These are phyloP conservation scores for Odontocolon sp. DNA, from an alignment of 2,888 invertebrate species.

Conservation along the genomic window DNA sequence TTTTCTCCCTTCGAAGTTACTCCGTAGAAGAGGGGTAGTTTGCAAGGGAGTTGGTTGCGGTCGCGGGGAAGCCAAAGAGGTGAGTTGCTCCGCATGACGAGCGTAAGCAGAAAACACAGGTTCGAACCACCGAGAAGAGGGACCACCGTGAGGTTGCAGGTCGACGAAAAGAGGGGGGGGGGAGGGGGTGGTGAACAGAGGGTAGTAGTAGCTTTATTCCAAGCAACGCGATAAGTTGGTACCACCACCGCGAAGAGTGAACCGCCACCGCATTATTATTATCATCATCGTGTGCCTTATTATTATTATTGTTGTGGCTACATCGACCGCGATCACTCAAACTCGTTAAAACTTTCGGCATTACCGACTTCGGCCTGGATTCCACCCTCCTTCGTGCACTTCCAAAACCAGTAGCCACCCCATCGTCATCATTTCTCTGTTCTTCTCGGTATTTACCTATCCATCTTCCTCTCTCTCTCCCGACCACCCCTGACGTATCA, in stretches of 20 bases:
- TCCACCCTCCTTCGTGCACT: constrained; percentile 73
- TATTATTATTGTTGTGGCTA: constrained; percentile 79
- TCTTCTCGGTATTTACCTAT: too few species aligned
- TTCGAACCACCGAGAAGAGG: constrained; percentile 29
- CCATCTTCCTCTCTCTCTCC: too few species aligned
- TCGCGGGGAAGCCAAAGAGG: constrained; percentile 19
- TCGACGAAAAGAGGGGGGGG: constrained; percentile 14
- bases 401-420: constrained; percentile 49
- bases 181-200: constrained; percentile 43
- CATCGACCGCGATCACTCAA: constrained; percentile 80
- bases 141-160: constrained; percentile 26
- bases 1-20: constrained; percentile 41
- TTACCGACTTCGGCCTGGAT: constrained; percentile 77
- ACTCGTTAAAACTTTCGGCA: constrained; percentile 81
- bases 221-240: constrained; percentile 75
- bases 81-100: constrained; percentile 30
- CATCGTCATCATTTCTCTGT: constrained; percentile 32
- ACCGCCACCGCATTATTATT: constrained; percentile 68
- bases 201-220: constrained; percentile 65
- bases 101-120: constrained; percentile 34
- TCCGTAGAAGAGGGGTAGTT: too few species aligned
- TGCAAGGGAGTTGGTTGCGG: constrained; percentile 25
- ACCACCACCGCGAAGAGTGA: constrained; percentile 72
- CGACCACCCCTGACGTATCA: constrained; percentile 50
- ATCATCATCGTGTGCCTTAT: constrained; percentile 65